Base-by-base conservation (phyloP, 2,113 vertebrate genomes). In the Cairina moschata region DNA sequence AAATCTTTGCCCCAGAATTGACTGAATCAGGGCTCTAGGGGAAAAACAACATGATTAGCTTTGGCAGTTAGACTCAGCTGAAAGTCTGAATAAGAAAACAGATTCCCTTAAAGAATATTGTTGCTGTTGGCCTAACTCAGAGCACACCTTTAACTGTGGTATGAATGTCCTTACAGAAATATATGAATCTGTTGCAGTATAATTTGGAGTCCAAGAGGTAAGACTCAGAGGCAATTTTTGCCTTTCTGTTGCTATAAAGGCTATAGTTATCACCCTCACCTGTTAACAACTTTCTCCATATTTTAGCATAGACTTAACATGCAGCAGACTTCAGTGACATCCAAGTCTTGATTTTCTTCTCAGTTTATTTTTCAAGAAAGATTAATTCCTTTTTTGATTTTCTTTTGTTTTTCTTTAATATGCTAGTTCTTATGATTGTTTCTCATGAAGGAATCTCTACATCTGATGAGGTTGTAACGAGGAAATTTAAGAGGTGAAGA, bases 1-100 rank as follows among this genome's bases (percentile, higher is more conserved):
- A 96, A 96, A 95, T 96, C 96, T 97, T 92, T 95, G 93, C 95
- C 93, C 95, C 94, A 25, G 85, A 91, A 97, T 96, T 97, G 94
- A 96, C 93, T 95, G 93, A 95, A 96, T 96, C 82, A 94, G 91
- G 83, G 52, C 95, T 95, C 93, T 88, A 88, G 93, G 95, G 95
- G 79, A 72, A 90, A 91, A 90, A 9, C 94, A 95, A 80, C 85
- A 75, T 93, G 88, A 97, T 93, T 95, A 96, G 56, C 72, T 96
- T 88, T 96, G 96, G 94, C 96, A 97, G 88, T 62, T 86, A 76
- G 80, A 77, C 69, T 92, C 81, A 81, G 76, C 72, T 91, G 84
- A 88, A 85, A 91, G 67, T 58, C 91, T 72, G 87, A 90, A 78
- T 80, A 83, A 81, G 86, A 82, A 73, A 93, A 94, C 31, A 78